Evolutionary conservation across 2,888 invertebrate genomes (phyloP).

Genomic region (Morinoia aosen): DNA sequence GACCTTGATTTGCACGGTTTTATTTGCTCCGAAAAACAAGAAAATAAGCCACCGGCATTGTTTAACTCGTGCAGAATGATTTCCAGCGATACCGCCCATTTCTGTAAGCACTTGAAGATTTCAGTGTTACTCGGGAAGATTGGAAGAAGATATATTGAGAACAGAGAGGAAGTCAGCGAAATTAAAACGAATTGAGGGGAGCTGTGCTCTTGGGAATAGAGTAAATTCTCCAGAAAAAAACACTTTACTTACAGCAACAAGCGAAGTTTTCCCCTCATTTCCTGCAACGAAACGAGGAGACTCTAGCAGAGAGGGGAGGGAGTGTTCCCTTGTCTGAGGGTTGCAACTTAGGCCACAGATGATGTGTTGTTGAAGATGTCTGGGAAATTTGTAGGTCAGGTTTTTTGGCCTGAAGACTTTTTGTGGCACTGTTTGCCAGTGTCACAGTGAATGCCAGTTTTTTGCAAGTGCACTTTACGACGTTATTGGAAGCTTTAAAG

Average conservation of each 20-base stretch:
- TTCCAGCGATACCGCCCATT: background rate
- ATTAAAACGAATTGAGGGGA: background rate
- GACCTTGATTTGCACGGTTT: background rate
- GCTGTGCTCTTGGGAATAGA: background rate
- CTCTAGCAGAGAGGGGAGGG: background rate
- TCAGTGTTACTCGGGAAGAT: background rate
- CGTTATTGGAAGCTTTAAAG: too few species aligned
- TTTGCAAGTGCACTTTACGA: too few species aligned
- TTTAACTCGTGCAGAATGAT: constrained; percentile 12
- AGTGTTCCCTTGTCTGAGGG: background rate
- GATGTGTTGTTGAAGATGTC: too few species aligned
- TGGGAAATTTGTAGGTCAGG: too few species aligned
- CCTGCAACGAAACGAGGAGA: background rate
- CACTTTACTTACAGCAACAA: background rate
- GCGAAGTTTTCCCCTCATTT: background rate
- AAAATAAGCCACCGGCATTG: background rate
- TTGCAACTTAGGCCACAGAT: background rate
- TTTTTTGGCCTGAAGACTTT: too few species aligned
- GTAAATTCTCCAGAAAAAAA: background rate
- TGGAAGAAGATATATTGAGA: background rate
- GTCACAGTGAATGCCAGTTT: too few species aligned
- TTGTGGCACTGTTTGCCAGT: too few species aligned
- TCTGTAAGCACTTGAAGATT: background rate
- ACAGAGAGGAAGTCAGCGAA: background rate
- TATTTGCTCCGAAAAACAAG: background rate